Evolutionary conservation across 2,888 invertebrate genomes (phyloP).

Genomic region (Scrobipalpa costella): DNA sequence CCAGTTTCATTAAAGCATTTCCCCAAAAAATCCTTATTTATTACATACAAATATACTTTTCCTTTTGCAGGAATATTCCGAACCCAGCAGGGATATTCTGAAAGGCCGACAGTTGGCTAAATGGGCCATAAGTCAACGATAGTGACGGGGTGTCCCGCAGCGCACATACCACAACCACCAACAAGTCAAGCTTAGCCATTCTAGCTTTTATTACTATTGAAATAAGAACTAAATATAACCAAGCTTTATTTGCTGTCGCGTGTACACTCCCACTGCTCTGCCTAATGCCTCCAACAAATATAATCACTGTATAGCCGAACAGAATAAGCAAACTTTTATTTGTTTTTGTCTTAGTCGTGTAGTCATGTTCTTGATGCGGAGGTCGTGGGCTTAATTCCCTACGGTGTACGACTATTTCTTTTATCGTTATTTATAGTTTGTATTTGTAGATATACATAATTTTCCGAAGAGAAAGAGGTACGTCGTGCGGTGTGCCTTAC

Average conservation of each 20-base stretch:
- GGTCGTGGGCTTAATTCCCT: too few relatives aligned
- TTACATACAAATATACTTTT: constrained; percentile 1
- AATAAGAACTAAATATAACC: not conserved
- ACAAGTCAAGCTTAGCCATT: not conserved
- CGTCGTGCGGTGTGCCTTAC: too few relatives aligned
- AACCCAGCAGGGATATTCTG: constrained; percentile 17
- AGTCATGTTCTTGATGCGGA: not conserved
- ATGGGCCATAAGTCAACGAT: constrained; percentile 23
- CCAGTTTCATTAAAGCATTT: not conserved
- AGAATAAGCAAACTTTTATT: not conserved
- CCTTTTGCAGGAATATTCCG: constrained; percentile 6
- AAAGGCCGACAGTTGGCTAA: constrained; percentile 15
- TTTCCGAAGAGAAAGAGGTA: too few relatives aligned
- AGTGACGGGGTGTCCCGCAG: constrained; percentile 19
- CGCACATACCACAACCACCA: constrained; percentile 11
- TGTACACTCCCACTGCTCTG: not conserved
- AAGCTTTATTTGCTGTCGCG: not conserved
- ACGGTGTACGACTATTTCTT: not conserved
- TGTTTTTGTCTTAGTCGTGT: not conserved
- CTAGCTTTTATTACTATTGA: not conserved
- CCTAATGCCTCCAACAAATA: constrained; percentile 1
- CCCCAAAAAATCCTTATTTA: not conserved
- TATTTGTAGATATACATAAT: not conserved
- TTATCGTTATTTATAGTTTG: not conserved
- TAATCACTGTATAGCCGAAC: not conserved